Evolutionary conservation across 2,113 vertebrate species (phyloP).

Genomic region (Chionomys nivalis): DNA sequence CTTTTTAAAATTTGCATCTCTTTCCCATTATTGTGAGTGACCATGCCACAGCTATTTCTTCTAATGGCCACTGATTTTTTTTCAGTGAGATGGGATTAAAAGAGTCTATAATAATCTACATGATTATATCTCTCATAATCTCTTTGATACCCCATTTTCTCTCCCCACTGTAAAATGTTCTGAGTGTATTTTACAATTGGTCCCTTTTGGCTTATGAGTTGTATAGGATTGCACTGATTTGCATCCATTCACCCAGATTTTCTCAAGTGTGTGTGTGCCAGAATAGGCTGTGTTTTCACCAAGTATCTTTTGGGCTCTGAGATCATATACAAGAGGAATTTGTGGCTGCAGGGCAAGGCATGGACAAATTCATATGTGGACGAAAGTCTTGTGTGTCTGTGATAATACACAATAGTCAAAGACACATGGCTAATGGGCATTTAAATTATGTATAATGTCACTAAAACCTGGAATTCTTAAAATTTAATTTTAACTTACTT

Average conservation of each 20-base stretch:
- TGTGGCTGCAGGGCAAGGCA: neutral
- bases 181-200: neutral
- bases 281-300: neutral
- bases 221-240: neutral
- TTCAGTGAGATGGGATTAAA: neutral
- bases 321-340: neutral
- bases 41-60: neutral
- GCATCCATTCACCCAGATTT: neutral
- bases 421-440: neutral
- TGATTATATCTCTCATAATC: neutral
- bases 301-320: neutral
- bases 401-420: neutral
- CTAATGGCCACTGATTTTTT: neutral
- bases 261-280: neutral
- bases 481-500: neutral
- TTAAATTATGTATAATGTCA: neutral
- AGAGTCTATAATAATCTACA: neutral
- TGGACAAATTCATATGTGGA: neutral
- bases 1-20: neutral
- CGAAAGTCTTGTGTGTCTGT: neutral
- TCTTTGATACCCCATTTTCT: neutral
- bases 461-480: neutral
- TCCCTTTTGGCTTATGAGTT: neutral
- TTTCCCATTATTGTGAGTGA: neutral
- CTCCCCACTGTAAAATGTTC: neutral